These are phyloP conservation scores for Apotomis betuletana DNA, from an alignment of 2,888 invertebrate genomes.

Conservation along the genomic window DNA sequence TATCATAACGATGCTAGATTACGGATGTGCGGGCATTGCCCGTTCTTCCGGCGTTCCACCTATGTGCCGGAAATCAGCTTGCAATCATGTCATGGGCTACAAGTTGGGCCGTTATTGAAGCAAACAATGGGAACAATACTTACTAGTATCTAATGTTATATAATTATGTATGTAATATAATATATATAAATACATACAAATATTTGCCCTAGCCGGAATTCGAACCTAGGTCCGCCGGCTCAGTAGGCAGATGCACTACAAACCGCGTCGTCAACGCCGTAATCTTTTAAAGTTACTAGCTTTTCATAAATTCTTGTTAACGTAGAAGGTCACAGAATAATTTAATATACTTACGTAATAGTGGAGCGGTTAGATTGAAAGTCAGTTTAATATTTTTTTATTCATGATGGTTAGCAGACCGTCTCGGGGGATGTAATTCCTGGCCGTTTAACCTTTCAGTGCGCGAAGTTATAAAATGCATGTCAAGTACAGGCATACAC, in stretches of 20 bases:
- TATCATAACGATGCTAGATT: constrained; percentile 11
- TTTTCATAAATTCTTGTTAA: not conserved
- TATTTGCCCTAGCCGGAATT: too few species aligned
- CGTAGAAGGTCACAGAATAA: too few species aligned
- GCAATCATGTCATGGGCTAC: constrained; percentile 46
- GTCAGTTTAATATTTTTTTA: not conserved
- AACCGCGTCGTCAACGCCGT: not conserved
- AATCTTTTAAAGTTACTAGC: not conserved
- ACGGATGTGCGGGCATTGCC: constrained; percentile 58
- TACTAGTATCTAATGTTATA: too few species aligned
- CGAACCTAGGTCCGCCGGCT: too few species aligned
- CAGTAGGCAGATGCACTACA: too few species aligned
- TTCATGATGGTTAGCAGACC: not conserved
- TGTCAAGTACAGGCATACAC: too few species aligned
- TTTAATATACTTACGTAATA: too few species aligned
- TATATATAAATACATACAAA: too few species aligned
- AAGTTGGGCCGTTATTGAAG: constrained; percentile 20
- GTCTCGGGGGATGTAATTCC: not conserved
- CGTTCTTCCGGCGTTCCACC: constrained; percentile 60
- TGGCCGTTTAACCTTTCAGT: too few species aligned
- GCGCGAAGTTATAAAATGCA: too few species aligned
- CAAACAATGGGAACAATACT: not conserved
- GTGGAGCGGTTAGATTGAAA: constrained; percentile 1
- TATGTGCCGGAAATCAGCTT: constrained; percentile 62
- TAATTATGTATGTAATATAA: too few species aligned